phyloP scores from a whole-genome alignment of 2,888 invertebrate genomes.

The Macaria liturata region DNA sequence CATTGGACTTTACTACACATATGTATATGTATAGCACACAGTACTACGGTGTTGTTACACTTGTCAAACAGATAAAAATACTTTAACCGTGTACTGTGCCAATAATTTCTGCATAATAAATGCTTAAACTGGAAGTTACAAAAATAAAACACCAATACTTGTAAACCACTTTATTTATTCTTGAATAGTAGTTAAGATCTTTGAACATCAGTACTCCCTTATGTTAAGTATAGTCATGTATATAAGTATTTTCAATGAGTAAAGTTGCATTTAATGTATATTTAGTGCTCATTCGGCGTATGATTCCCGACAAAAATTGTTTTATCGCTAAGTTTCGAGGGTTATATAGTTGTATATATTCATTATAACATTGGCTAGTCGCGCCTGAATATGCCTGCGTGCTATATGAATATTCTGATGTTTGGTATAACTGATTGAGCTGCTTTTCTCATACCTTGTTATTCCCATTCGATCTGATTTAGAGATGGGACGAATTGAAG shows the following conservation, averaged over 20 bases:
- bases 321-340: slow-evolving; percentile 46
- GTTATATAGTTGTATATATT: slow-evolving; percentile 48
- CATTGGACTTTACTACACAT: too few relatives aligned
- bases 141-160: background rate
- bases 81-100: too few relatives aligned
- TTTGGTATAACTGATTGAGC: slow-evolving; percentile 1
- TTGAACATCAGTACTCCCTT: slow-evolving; percentile 34
- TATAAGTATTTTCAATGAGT: slow-evolving; percentile 66
- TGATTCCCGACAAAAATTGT: slow-evolving; percentile 46
- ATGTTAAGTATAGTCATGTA: slow-evolving; percentile 58
- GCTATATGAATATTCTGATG: slow-evolving; percentile 38
- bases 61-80: too few relatives aligned
- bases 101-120: too few relatives aligned
- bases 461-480: too few relatives aligned
- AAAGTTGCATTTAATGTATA: slow-evolving; percentile 78
- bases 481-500: too few relatives aligned
- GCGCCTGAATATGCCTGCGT: slow-evolving; percentile 54
- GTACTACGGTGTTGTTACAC: background rate
- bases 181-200: slow-evolving; percentile 15
- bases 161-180: slow-evolving; percentile 15
- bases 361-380: slow-evolving; percentile 65
- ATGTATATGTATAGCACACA: background rate
- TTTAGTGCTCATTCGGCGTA: slow-evolving; percentile 61
- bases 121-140: too few relatives aligned
- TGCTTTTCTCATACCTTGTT: slow-evolving; percentile 31